These are phyloP conservation scores for Xylota sylvarum DNA, from an alignment of 2,888 invertebrate genomes.

Conservation along the genomic window DNA sequence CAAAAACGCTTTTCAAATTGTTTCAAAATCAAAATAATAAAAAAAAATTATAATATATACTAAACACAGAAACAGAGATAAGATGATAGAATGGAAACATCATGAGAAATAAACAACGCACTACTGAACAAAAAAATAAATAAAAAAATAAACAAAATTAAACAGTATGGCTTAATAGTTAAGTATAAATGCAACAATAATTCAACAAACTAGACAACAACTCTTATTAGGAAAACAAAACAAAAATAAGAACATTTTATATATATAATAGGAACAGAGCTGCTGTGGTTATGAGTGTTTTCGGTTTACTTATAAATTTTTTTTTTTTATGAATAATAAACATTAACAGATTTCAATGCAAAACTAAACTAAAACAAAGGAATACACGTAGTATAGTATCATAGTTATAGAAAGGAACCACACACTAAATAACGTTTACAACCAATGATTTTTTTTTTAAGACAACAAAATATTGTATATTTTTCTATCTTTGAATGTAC, in stretches of 20 bases:
- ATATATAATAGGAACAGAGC: constrained; percentile 44
- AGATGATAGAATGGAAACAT: constrained; percentile 48
- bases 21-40: constrained; percentile 22
- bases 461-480: constrained; percentile 15
- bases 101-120: constrained; percentile 58
- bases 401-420: constrained; percentile 33
- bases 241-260: constrained; percentile 45
- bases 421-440: constrained; percentile 24
- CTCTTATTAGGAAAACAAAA: constrained; percentile 35
- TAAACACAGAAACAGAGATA: constrained; percentile 57
- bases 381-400: constrained; percentile 22
- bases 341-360: constrained; percentile 24
- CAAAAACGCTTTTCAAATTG: constrained; percentile 20
- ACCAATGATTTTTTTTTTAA: constrained; percentile 21
- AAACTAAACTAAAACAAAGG: constrained; percentile 33
- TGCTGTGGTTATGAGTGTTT: constrained; percentile 46
- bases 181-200: constrained; percentile 57
- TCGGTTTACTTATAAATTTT: neutral
- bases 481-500: constrained; percentile 13
- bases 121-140: constrained; percentile 39
- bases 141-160: constrained; percentile 31
- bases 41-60: constrained; percentile 20
- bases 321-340: constrained; percentile 10
- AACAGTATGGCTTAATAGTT: constrained; percentile 66
- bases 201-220: constrained; percentile 61